Evolutionary conservation across 2,888 invertebrate genomes (phyloP).

Genomic region (Tipula confusa): DNA sequence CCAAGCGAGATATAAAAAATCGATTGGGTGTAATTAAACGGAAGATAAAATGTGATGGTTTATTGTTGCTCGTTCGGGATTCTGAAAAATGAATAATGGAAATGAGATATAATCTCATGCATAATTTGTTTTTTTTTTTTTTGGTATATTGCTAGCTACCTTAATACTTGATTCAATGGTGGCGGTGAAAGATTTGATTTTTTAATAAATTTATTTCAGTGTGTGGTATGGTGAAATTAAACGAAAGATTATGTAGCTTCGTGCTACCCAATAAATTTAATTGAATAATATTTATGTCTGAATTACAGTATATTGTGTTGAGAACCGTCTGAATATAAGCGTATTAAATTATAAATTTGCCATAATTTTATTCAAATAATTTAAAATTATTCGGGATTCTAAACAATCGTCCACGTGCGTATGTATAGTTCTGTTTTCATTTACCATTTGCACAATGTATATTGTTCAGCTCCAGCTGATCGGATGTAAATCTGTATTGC

Average conservation of each 20-base stretch:
- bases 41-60: conserved; percentile 9
- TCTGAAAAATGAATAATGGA: neutral
- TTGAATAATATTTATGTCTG: neutral
- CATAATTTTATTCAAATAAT: too few species aligned
- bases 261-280: neutral
- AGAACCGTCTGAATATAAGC: too few species aligned
- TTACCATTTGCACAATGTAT: too few species aligned
- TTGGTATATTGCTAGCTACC: too few species aligned
- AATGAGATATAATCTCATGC: neutral
- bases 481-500: too few species aligned
- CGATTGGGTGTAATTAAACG: neutral
- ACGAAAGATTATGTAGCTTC: neutral
- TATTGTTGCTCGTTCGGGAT: neutral
- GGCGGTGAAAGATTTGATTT: neutral
- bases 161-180: neutral
- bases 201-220: neutral
- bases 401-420: too few species aligned
- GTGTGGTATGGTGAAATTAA: neutral
- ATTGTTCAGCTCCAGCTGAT: too few species aligned
- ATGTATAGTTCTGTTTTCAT: too few species aligned
- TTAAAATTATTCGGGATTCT: too few species aligned
- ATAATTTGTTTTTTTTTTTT: neutral
- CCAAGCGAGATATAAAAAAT: conserved; percentile 1
- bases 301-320: too few species aligned
- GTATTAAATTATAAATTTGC: too few species aligned